Percentiles rank a stretch among this genome's conserved stretches.
Evolutionary conservation across 2,797 vertebrate species (phyloP).

Genomic region (Chloroceryle inda): DNA sequence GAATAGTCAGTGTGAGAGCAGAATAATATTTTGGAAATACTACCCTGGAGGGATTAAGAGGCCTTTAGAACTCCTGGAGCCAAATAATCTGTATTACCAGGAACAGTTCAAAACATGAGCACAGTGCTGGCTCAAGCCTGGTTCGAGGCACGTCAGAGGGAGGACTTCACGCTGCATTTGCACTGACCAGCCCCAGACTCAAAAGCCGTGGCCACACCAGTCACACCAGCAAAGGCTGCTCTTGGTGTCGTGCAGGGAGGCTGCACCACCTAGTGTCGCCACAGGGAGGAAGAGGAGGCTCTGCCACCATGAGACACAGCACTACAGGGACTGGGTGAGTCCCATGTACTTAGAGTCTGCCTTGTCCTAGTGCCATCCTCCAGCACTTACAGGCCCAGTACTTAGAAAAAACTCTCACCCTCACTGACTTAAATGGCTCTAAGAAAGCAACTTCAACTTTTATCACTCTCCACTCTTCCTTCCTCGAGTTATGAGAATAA

Average conservation of each 20-base stretch:
- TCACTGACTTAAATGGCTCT: neutral
- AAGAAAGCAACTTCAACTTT: neutral
- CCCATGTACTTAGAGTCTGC: neutral
- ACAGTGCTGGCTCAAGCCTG: neutral
- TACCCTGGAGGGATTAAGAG: neutral
- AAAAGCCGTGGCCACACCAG: fast-evolving
- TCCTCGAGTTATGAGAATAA: neutral
- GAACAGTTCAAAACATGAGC: neutral
- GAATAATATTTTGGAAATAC: neutral
- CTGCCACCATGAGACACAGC: neutral
- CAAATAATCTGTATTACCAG: neutral
- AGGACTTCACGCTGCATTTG: neutral
- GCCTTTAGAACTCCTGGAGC: neutral
- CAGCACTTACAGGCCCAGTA: neutral
- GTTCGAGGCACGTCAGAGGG: neutral
- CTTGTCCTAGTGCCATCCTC: neutral
- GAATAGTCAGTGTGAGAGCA: neutral
- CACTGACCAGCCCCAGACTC: neutral
- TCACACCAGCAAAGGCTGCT: neutral
- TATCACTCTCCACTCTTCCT: neutral
- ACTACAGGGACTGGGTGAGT: neutral
- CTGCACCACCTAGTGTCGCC: constrained; percentile 8
- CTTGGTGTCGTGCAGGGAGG: neutral
- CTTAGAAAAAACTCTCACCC: neutral
- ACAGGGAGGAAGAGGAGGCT: neutral